Percentiles rank a stretch among this genome's conserved stretches.
These are phyloP conservation scores for Nymphalis c-album DNA, from an alignment of 2,888 invertebrate genomes.

Conservation along the genomic window DNA sequence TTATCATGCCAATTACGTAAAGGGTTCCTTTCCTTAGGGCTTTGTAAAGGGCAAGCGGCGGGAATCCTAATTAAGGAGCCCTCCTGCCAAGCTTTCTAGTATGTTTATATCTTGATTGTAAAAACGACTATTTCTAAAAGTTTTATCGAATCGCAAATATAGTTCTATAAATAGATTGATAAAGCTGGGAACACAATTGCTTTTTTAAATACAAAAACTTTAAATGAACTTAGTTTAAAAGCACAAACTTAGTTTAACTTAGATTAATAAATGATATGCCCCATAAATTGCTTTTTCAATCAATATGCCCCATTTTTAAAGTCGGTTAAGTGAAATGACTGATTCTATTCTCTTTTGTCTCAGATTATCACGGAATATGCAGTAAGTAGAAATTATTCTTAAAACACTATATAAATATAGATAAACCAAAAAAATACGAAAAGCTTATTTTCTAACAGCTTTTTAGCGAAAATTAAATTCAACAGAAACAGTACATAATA, in stretches of 20 bases:
- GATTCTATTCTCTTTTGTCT: slow-evolving; percentile 40
- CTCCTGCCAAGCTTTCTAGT: slow-evolving; percentile 56
- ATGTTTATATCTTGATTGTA: slow-evolving; percentile 38
- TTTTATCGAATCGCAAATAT: slow-evolving; percentile 10
- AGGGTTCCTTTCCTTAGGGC: slow-evolving; percentile 65
- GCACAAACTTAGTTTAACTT: not conserved
- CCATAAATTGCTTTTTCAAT: slow-evolving; percentile 6
- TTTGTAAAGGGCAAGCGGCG: slow-evolving; percentile 71
- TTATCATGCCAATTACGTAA: slow-evolving; percentile 79
- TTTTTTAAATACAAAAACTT: not conserved
- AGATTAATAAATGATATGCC: too few relatives aligned
- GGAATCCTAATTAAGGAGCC: slow-evolving; percentile 76
- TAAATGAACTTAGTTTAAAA: not conserved
- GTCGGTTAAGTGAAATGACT: slow-evolving; percentile 34
- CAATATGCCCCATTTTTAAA: slow-evolving; percentile 9
- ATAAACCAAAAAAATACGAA: not conserved
- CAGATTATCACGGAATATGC: slow-evolving; percentile 43
- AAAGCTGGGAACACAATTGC: slow-evolving; percentile 1
- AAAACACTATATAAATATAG: slow-evolving; percentile 23
- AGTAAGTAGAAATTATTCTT: slow-evolving; percentile 41
- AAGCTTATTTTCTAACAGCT: not conserved
- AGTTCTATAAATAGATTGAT: not conserved
- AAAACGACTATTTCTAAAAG: slow-evolving; percentile 25
- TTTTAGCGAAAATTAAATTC: too few relatives aligned
- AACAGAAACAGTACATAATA: too few relatives aligned